Conservation (phyloP, 2,113 vertebrate species). For the Chelonoidis abingdonii region DNA sequence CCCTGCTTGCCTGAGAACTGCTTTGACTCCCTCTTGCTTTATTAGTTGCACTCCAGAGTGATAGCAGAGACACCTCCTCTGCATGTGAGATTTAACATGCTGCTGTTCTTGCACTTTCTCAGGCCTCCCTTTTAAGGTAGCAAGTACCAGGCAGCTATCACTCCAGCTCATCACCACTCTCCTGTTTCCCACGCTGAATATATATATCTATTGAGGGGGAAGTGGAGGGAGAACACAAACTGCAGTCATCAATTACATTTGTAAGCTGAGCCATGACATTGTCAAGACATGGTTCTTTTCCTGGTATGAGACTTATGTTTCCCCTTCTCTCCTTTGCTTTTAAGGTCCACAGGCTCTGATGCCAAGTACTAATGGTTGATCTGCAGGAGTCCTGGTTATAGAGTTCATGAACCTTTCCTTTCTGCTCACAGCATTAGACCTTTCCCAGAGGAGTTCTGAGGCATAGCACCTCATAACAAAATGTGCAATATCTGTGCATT, state of each 20-base stretch:
- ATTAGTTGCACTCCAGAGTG: accelerated
- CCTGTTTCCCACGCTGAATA: neutral
- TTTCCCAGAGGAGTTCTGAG: neutral
- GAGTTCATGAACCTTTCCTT: neutral
- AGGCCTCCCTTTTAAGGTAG: slow-evolving; percentile 14
- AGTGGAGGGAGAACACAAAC: neutral
- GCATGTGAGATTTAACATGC: neutral
- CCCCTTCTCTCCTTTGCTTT: neutral
- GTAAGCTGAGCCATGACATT: neutral
- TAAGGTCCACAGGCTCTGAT: neutral
- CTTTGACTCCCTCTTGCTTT: neutral
- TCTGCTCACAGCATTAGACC: neutral
- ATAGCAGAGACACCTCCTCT: neutral
- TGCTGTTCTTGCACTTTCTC: slow-evolving; percentile 26
- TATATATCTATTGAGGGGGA: neutral
- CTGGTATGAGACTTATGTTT: neutral
- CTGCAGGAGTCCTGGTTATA: neutral
- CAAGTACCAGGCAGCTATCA: neutral
- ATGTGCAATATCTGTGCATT: neutral
- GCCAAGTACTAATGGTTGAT: neutral
- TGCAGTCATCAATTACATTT: accelerated
- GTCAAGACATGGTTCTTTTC: neutral
- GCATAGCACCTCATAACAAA: neutral
- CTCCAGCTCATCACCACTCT: neutral
- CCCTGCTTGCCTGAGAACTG: neutral